Evolutionary conservation across 2,113 vertebrate species (phyloP), one percentile per base, ranked within the genome.

Genomic region (Acrocephalus kingi): DNA sequence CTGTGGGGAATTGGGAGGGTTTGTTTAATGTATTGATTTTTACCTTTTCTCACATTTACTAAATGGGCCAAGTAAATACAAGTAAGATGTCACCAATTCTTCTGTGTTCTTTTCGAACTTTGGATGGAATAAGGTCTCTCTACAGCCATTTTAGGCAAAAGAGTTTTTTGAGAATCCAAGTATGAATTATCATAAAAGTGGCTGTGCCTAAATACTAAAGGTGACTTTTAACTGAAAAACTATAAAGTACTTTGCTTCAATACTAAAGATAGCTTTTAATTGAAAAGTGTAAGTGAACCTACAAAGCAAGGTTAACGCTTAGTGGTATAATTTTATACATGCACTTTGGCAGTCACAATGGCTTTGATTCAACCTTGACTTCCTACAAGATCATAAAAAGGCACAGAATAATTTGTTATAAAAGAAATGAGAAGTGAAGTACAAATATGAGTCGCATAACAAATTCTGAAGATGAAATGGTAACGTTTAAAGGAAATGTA

Each of bases 291-390:
- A 91, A 94, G 91, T 91, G 92, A 97, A 89, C 82, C 75, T 96
- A 96, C 92, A 97, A 96, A 97, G 92, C 89, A 97, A 97, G 94
- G 92, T 94, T 97, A 97, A 94, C n/a, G 18, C 69, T 96, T 86
- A 95, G 61, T 84, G 75, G 81, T 93, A 88, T 97, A 94, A 97
- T 96, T 97, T 96, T 96, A 95, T 95, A 97, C 68, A 66, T 88
- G 94, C 68, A 95, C 92, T 97, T 93, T 91, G 87, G 95, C 93
- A 96, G 85, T 88, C 79, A 75, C 72, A 76, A 30, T 66, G 96
- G 95, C 91, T 96, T 95, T 97, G 94, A 91, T 86, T 96, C 94
- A 97, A 91, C 97, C 95, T 95, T 97, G 94, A 95, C 94, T 96
- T 97, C 92, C 89, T 94, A 55, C 79, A 85, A 82, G 88, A 96